Evolutionary conservation across 1,140 invertebrate species (phyloP).

Genomic region (Drosophila serrata): DNA sequence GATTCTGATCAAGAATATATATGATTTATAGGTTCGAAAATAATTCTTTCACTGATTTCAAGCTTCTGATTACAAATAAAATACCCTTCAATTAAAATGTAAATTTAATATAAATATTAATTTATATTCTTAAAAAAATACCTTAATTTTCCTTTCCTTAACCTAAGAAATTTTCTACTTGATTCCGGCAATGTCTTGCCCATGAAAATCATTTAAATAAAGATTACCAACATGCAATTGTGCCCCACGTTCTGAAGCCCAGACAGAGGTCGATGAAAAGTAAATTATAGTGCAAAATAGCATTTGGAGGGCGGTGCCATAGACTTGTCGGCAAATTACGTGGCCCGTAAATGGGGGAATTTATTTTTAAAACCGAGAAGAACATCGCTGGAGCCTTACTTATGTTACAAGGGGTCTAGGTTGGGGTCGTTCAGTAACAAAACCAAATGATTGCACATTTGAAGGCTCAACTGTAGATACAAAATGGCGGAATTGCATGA

Average conservation of each 20-base stretch:
- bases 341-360: slow-evolving; percentile 65
- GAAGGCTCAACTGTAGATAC: slow-evolving; percentile 53
- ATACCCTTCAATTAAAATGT: too few relatives aligned
- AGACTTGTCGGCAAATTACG: slow-evolving; percentile 75
- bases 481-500: slow-evolving; percentile 67
- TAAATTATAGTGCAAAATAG: slow-evolving; percentile 66
- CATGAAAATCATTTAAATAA: slow-evolving; percentile 58
- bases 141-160: not conserved
- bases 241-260: not conserved
- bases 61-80: too few relatives aligned
- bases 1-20: too few relatives aligned
- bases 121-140: too few relatives aligned
- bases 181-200: not conserved
- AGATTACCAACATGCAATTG: slow-evolving; percentile 71
- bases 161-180: not conserved
- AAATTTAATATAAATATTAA: too few relatives aligned
- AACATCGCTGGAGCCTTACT: slow-evolving; percentile 12
- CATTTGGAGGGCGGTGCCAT: slow-evolving; percentile 31
- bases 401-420: slow-evolving; percentile 31
- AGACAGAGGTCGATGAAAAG: slow-evolving; percentile 59
- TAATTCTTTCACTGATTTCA: too few relatives aligned
- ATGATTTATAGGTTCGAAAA: too few relatives aligned
- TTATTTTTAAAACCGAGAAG: slow-evolving; percentile 63
- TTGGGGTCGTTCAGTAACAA: not conserved
- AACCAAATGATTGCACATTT: slow-evolving; percentile 65